Base-by-base conservation (phyloP, 2,797 vertebrate species). In the Tapirus indicus region DNA sequence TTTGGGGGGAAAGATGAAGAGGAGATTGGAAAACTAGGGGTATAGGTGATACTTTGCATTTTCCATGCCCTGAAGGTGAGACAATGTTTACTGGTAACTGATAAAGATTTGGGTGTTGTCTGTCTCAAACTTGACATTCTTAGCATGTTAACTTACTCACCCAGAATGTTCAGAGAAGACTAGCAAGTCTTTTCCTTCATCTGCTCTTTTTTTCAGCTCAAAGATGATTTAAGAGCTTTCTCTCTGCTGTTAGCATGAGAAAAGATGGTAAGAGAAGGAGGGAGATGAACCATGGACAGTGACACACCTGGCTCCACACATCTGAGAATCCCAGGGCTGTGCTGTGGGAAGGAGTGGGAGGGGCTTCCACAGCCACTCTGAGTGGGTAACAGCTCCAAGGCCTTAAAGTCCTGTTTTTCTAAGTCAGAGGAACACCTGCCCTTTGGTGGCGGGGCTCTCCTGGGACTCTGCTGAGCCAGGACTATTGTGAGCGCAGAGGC, bases 281-380 rank as follows among this genome's bases (percentile, higher is more conserved):
- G 58, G 7, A 35, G 79, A 32, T 0, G 41, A 69, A 44, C 20
- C 13, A 35, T 0, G 1, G 56, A n/a, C 72, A 35, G 29, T n/a
- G 35, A 3, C 20, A 41, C 25, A 7, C 23, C 7, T 6, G 10
- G 41, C 0, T 11, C 16, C 6, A 2, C 25, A 2, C 35, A 18
- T 3, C 6, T 6, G 32, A 49, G 27, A 47, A 0, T 12, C 41
- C 13, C 23, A 16, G 18, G 64, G 14, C 44, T 5, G 54, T 13
- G 13, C 35, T 17, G 44, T 1, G 0, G 5, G 71, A 13, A 49
- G 47, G 27, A 77, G 27, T 0, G 69, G 71, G 54, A 38, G 23
- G 69, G 38, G 10, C 16, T 9, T 25, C n/a, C 20, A 6, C 4
- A 4, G 7, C 12, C 58, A 38, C 38, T 38, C 38, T 38, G 38